Conservation (phyloP, 2,797 vertebrate genomes). For the Aeoliscus strigatus region DNA sequence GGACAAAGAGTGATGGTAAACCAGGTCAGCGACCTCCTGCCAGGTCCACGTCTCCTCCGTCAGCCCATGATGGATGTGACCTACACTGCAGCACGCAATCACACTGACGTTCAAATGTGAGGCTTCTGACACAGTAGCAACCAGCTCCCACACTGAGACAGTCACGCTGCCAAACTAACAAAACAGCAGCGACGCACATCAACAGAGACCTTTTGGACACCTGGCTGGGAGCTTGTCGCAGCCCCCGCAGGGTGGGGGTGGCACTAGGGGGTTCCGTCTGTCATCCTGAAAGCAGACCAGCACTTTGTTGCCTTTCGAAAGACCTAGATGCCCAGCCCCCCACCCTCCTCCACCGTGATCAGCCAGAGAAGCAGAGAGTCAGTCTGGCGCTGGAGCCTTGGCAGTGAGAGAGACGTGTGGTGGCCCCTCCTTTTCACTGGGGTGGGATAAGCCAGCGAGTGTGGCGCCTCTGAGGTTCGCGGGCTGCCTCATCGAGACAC, state of each 20-base stretch:
- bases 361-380: constrained; percentile 24
- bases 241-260: too few relatives aligned
- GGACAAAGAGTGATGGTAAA: constrained; percentile 27
- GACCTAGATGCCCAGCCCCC: constrained; percentile 17
- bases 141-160: constrained; percentile 27
- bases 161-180: constrained; percentile 25
- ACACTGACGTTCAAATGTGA: constrained; percentile 36
- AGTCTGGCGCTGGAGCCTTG: constrained; percentile 57
- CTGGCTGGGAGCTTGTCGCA: constrained; percentile 27
- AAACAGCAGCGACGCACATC: constrained; percentile 2
- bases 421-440: constrained; percentile 69
- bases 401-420: constrained; percentile 70
- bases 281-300: constrained; percentile 20
- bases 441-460: constrained; percentile 71
- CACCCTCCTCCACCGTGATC: too few relatives aligned
- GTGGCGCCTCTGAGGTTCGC: constrained; percentile 80
- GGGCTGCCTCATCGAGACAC: constrained; percentile 75
- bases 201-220: constrained; percentile 18
- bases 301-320: constrained; percentile 40
- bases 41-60: constrained; percentile 30
- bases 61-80: constrained; percentile 40
- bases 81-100: constrained; percentile 20
- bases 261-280: constrained; percentile 18
- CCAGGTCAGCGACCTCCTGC: constrained; percentile 36
- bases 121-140: constrained; percentile 43